A percentile compares a stretch with the other conserved stretches of the same genome.
Conservation (phyloP, 2,113 vertebrate genomes). For the Rhinolophus sinicus region DNA sequence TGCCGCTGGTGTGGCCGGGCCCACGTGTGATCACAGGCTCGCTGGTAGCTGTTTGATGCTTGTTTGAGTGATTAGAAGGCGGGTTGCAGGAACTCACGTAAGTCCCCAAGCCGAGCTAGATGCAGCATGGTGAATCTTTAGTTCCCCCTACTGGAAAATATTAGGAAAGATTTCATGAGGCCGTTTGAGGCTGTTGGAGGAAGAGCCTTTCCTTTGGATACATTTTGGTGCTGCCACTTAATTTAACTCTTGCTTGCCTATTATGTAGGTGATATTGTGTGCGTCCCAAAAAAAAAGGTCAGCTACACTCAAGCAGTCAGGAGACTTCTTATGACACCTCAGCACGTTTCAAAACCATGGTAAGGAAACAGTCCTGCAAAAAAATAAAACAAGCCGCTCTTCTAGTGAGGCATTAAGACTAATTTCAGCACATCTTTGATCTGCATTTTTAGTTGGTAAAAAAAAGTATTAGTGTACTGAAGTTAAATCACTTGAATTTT, state of each 20-base stretch:
- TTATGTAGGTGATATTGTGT: background rate
- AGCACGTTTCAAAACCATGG: background rate
- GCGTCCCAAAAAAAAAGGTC: too few species aligned
- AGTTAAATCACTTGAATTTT: constrained; percentile 31
- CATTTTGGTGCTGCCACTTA: background rate
- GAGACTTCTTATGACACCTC: background rate
- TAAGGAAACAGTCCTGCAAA: background rate
- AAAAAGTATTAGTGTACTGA: background rate
- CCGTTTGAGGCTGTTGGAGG: background rate
- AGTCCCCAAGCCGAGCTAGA: background rate
- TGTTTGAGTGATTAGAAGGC: constrained; percentile 41
- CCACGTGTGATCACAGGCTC: constrained; percentile 76
- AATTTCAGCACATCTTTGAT: constrained; percentile 40
- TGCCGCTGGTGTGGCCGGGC: constrained; percentile 47
- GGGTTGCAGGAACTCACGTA: constrained; percentile 27
- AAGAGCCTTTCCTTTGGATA: constrained; percentile 69
- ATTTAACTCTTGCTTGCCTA: background rate
- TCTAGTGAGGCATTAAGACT: constrained; percentile 12
- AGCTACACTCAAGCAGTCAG: background rate
- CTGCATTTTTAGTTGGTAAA: background rate
- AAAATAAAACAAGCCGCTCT: background rate
- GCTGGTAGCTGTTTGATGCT: constrained; percentile 75
- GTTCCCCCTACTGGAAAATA: constrained; percentile 92
- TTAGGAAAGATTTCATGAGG: constrained; percentile 28
- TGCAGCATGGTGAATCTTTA: constrained; percentile 85